Base-by-base conservation (phyloP, 2,888 invertebrate species). In the Trichogramma evanescens region DNA sequence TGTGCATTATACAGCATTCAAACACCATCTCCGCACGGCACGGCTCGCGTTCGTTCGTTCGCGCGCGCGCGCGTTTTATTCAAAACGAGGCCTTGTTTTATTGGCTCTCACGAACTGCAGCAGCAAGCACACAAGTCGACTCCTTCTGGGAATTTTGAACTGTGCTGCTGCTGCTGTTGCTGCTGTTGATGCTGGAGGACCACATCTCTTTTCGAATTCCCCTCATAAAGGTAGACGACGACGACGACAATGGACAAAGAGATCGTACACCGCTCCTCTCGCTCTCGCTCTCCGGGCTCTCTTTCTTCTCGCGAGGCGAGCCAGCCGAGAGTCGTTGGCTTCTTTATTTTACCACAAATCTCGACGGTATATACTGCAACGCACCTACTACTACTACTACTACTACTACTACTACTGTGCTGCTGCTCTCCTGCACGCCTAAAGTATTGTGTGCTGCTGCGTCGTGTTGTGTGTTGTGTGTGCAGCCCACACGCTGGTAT, bases 21-120 rank as follows among this genome's bases (percentile, higher is more conserved):
- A 26, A 26, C 26, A 26, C 26, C 26, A 26, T 26, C 26, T 26
- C 26, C 26, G 26, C 26, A 26, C 26, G 26, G 26, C 26, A 26
- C 26, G 26, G 13, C 13, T 38, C 41, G 8, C 42, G 8, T 54
- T 41, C 5, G 7, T 13, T 9, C 46, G 38, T 26, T 26, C 8
- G 9, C 13, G 7, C 42, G 3, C 49, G 9, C 1, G 13, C 52
- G 51, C 45, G 55, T 45, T 51, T 26, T 56, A 54, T 57, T 60
- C 57, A 62, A 65, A 66, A 66, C 58, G 64, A 65, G 59, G 58
- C 61, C 61, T 66, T 64, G 66, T 68, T 68, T 69, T 66, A 69
- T 68, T 68, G 64, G 66, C 66, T 63, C 65, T 66, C 65, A 67
- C 66, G 67, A 69, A 70, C 68, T 68, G 67, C 26, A 26, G 26